These are phyloP conservation scores for Aphelocoma californica DNA, from an alignment of 2,797 vertebrate genomes.

Conservation along the genomic window DNA sequence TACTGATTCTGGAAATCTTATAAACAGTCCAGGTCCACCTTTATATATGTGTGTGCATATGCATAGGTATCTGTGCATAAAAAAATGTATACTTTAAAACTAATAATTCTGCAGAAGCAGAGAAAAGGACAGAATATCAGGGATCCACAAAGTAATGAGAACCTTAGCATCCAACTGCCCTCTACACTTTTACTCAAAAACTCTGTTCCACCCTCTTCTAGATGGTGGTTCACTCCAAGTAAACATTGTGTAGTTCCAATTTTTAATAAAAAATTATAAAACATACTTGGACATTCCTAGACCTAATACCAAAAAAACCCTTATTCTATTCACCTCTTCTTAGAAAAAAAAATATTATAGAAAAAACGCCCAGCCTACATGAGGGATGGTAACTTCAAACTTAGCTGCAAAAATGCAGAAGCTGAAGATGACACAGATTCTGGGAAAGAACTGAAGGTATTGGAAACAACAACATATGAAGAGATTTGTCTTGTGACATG, in stretches of 20 bases:
- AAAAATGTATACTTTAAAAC: not conserved
- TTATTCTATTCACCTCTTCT: too few relatives aligned
- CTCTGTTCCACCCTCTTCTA: not conserved
- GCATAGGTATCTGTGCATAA: not conserved
- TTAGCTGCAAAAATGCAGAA: not conserved
- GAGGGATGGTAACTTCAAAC: not conserved
- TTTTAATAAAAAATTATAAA: not conserved
- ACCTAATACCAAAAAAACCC: fast-evolving
- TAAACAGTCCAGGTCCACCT: not conserved
- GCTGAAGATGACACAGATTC: not conserved
- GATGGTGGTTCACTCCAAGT: not conserved
- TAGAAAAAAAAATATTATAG: not conserved
- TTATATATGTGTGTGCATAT: not conserved
- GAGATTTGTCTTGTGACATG: not conserved
- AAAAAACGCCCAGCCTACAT: not conserved
- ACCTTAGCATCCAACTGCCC: not conserved
- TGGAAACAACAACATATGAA: not conserved
- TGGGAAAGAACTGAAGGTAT: not conserved
- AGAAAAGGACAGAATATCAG: not conserved
- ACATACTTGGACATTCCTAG: not conserved
- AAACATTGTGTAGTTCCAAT: not conserved
- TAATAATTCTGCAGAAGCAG: not conserved
- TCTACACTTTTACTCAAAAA: not conserved
- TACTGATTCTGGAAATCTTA: not conserved
- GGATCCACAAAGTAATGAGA: not conserved